phyloP scores from a whole-genome alignment of 2,113 vertebrate genomes.

The Heptranchias perlo region DNA sequence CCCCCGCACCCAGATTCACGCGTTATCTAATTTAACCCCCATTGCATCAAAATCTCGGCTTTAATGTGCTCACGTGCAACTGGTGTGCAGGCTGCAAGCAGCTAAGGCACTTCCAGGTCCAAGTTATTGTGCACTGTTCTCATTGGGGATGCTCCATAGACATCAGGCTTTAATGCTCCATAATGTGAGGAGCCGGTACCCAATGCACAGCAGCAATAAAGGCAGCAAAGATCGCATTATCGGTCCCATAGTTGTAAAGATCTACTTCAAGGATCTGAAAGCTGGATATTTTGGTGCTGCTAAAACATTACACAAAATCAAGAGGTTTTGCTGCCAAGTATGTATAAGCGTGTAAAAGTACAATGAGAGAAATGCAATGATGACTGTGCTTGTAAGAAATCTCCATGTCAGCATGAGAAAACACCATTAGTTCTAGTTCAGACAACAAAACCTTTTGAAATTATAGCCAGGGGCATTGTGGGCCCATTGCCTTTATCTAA shows the following conservation, averaged over 20 bases:
- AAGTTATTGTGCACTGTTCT: too few species aligned
- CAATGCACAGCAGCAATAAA: background rate
- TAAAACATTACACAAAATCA: background rate
- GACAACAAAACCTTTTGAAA: conserved; percentile 10
- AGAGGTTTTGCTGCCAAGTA: too few species aligned
- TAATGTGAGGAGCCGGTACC: background rate
- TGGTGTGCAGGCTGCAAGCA: too few species aligned
- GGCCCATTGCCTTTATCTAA: conserved; percentile 30
- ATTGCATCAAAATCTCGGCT: too few species aligned
- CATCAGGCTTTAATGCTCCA: background rate
- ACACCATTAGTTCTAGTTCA: conserved; percentile 36
- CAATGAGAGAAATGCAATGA: background rate
- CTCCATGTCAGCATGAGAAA: conserved; percentile 25
- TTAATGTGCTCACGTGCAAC: too few species aligned
- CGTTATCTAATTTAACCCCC: too few species aligned
- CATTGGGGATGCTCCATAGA: background rate
- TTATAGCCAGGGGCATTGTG: background rate
- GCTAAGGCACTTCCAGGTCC: too few species aligned
- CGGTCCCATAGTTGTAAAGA: background rate
- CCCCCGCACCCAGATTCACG: too few species aligned
- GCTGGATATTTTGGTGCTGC: background rate
- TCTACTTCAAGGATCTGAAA: background rate
- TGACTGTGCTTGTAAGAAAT: conserved; percentile 32
- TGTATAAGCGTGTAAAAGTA: background rate
- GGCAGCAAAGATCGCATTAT: background rate